Conservation (phyloP, 2,113 vertebrate species). For the Rhadina sibilatrix region DNA sequence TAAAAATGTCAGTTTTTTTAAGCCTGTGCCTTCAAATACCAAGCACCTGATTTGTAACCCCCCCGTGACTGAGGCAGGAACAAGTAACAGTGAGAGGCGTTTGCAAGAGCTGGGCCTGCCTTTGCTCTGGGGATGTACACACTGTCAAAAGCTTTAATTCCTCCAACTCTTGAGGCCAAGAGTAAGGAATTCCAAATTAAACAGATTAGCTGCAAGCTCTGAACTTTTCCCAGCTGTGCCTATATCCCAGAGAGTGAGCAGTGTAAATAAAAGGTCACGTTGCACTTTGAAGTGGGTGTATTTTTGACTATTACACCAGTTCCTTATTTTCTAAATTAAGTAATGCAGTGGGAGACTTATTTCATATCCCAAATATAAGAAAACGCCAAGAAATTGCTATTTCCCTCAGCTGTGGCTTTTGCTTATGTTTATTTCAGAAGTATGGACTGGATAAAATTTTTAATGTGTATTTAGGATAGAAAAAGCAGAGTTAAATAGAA, state of each 20-base stretch:
- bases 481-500: neutral
- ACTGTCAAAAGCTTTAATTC: neutral
- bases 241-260: neutral
- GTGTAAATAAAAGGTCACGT: neutral
- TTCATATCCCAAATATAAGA: neutral
- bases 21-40: fast-evolving
- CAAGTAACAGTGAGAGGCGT: fast-evolving
- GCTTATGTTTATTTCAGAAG: neutral
- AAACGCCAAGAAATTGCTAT: neutral
- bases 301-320: conserved; percentile 19
- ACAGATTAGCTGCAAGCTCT: conserved; percentile 6
- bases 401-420: neutral
- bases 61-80: neutral
- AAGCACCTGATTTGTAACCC: neutral
- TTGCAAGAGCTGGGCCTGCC: neutral
- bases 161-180: neutral
- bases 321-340: neutral
- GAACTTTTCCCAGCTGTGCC: conserved; percentile 14
- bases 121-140: neutral
- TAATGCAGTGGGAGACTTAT: conserved; percentile 17
- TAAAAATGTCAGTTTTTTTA: neutral
- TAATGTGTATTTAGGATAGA: neutral
- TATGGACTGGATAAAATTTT: neutral
- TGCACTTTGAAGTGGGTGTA: neutral
- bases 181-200: conserved; percentile 43